Conservation (phyloP, 2,113 vertebrate genomes). For the Plotosus lineatus region DNA sequence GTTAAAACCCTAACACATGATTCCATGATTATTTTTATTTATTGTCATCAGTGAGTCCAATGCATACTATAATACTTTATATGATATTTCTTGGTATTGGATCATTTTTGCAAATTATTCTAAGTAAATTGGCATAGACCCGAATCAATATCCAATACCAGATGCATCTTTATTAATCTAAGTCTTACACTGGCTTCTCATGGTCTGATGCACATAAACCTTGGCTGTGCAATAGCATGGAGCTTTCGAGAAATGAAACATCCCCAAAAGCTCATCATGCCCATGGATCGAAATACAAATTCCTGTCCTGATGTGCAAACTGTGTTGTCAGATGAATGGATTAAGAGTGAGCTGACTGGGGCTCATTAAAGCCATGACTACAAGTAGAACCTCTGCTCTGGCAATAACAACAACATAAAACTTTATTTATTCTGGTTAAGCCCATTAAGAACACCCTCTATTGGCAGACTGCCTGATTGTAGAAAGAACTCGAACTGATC, state of each 20-base stretch:
- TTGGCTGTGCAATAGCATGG: neutral
- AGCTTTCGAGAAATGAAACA: conserved; percentile 26
- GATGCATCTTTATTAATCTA: neutral
- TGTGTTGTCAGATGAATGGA: conserved; percentile 31
- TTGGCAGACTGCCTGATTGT: neutral
- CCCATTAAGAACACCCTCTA: conserved; percentile 10
- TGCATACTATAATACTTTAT: no score
- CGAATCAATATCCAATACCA: neutral
- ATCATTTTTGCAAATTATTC: neutral
- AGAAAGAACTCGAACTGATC: conserved; percentile 1
- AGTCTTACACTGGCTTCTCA: conserved; percentile 6
- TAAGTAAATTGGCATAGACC: neutral
- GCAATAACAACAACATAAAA: neutral
- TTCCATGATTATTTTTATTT: no score
- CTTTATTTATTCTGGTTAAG: neutral
- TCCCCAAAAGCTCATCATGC: conserved; percentile 3
- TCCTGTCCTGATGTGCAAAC: conserved; percentile 31
- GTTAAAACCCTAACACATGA: no score
- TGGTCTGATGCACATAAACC: conserved; percentile 3
- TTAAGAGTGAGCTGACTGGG: conserved; percentile 45
- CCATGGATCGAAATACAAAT: conserved; percentile 38
- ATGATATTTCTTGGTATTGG: neutral
- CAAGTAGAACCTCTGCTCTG: neutral
- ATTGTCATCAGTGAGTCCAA: no score
- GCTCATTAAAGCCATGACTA: conserved; percentile 5